Evolutionary conservation across 1,140 invertebrate genomes (phyloP), one percentile per base, ranked within the genome.

Genomic region (Mamestra configurata): DNA sequence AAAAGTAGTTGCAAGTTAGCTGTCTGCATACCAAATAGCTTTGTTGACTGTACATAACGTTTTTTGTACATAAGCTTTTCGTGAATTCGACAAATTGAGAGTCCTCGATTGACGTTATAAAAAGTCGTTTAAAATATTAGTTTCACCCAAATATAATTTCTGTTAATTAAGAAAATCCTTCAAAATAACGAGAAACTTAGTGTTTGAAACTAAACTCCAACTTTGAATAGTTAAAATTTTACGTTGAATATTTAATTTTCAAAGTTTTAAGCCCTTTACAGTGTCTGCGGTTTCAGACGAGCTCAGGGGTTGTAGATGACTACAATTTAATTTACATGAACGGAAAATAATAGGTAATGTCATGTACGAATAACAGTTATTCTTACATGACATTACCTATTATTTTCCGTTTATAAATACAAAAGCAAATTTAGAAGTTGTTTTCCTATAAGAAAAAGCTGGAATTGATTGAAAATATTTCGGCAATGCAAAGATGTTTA

Each of bases 181-280:
- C 40, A 15, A 68, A 68, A 24, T 18, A 3, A 0, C 5, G 6
- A 20, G 18, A 53, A 66, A 40, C 35, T 68, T 49, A 15, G 18
- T 5, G 11, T 27, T 49, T 43, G 18, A 70, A 46, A 40, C n/a
- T 18, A 70, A 49, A 70, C n/a, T 7, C 15, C 0, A 64, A 70
- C 66, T 70, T 70, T 70, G 27, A 49, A 46, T 70, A 70, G 66
- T 46, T 0, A 4, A 20, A 24, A 24, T 49, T 8, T n/a, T 43
- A 24, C 13, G 18, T 27, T 46, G 66, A 46, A 70, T 37, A 64
- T 64, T 46, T n/a, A 70, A 70, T 49, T 49, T 24, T 4, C 1
- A 49, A 49, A 70, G 66, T 70, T 70, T 43, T 49, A 49, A 70
- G 13, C 40, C 43, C 40, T 66, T 40, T 27, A 49, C 22, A 10